Evolutionary conservation across 2,888 invertebrate genomes (phyloP), one percentile per base, ranked within the genome.

Genomic region (Ochropleura leucogaster): DNA sequence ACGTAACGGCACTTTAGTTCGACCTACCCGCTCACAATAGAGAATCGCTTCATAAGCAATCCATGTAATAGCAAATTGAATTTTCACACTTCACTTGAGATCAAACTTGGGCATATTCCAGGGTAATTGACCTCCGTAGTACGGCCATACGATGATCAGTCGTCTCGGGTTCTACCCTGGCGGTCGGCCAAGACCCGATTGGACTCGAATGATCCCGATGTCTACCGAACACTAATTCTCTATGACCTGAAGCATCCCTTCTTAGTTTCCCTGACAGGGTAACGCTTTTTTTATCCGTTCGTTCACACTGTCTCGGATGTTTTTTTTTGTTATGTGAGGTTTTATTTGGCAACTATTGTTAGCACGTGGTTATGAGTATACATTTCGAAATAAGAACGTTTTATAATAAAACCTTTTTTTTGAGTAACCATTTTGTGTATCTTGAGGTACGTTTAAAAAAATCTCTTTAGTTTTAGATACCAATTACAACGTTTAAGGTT

Each of bases 261-360:
- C 14, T 67, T 49, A 72, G 65, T 72, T 73, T 74, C 18, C 64
- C 63, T 74, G 51, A 51, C 49, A 72, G 64, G 49, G 68, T 73
- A 72, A 82, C 64, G 83, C 73, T 80, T 84, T 84, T n/a, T 83
- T 74, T 79, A 70, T 77, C 59, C 42, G 83, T 84, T 84, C 83
- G 60, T 85, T 89, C 77, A 84, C 83, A 79, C 75, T 20, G 65
- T 74, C 30, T 73, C 57, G 57, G 42, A 14, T n/a, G 16, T 42
- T 53, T 44, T 75, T 64, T 80, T 79, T 72, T 68, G 16, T 59
- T 49, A 3, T 4, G 16, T 44, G 12, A 10, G 0, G 51, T 64
- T 64, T 57, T 77, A 71, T 77, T 30, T 57, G 14, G 16, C 42
- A 47, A 10, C 14, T 66, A n/a, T 66, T 63, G 8, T 49, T 57